Evolutionary conservation across 2,888 invertebrate species (phyloP).

Genomic region (Bugulina stolonifera): DNA sequence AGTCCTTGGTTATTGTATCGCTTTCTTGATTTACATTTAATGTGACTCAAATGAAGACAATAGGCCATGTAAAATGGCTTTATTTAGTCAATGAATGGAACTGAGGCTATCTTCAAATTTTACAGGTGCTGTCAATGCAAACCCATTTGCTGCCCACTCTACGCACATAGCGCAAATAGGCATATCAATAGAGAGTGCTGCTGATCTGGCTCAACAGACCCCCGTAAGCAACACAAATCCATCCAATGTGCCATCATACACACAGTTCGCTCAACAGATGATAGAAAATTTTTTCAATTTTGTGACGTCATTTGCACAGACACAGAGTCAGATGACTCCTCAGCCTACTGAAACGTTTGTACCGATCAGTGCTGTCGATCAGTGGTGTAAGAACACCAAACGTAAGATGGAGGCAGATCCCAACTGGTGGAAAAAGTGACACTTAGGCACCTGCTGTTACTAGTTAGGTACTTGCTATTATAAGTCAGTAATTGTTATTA

Average conservation of each 20-base stretch:
- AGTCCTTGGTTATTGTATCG: too few species aligned
- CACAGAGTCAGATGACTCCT: slow-evolving; percentile 71
- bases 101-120: neutral
- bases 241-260: slow-evolving; percentile 50
- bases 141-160: slow-evolving; percentile 31
- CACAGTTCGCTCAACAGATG: slow-evolving; percentile 74
- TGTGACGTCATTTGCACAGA: slow-evolving; percentile 79
- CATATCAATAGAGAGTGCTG: slow-evolving; percentile 75
- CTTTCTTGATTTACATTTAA: too few species aligned
- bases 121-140: slow-evolving; percentile 25
- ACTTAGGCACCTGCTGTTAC: neutral
- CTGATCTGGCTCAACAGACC: slow-evolving; percentile 56
- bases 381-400: slow-evolving; percentile 90
- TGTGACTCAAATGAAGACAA: too few species aligned
- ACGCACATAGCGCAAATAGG: slow-evolving; percentile 88
- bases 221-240: slow-evolving; percentile 47
- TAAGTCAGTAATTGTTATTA: too few species aligned
- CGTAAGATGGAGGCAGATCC: slow-evolving; percentile 81
- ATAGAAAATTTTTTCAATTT: slow-evolving; percentile 86
- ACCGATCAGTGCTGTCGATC: slow-evolving; percentile 78
- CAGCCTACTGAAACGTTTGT: slow-evolving; percentile 76
- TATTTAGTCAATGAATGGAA: too few species aligned
- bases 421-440: slow-evolving; percentile 73
- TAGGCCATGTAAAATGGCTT: too few species aligned
- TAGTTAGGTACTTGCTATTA: too few species aligned